These are phyloP conservation scores for Periplaneta americana DNA, from an alignment of 1,140 invertebrate species.

Conservation along the genomic window DNA sequence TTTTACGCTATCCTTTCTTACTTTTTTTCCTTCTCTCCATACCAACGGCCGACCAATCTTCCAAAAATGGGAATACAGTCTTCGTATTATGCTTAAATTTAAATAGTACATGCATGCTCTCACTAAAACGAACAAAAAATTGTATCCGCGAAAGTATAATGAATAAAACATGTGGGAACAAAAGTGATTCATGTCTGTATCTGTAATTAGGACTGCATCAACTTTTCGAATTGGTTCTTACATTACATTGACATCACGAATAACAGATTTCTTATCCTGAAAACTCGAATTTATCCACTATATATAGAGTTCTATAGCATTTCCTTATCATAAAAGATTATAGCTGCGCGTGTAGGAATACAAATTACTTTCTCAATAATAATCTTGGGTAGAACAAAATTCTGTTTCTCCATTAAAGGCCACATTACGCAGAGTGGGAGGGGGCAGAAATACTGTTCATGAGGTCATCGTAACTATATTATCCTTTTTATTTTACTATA, in stretches of 20 bases:
- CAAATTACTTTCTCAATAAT: too few species aligned
- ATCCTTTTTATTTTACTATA: too few species aligned
- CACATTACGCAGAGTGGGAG: too few species aligned
- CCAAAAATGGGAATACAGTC: not conserved
- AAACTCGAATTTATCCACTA: too few species aligned
- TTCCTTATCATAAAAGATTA: not conserved
- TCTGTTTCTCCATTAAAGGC: too few species aligned
- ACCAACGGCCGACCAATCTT: not conserved
- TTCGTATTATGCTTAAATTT: not conserved
- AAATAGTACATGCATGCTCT: not conserved
- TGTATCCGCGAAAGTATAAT: not conserved
- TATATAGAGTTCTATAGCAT: not conserved
- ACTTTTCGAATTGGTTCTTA: too few species aligned
- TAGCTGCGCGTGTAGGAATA: too few species aligned
- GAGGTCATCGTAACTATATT: too few species aligned
- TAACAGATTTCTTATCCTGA: too few species aligned
- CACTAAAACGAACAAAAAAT: not conserved
- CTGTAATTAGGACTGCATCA: not conserved
- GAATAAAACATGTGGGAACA: not conserved
- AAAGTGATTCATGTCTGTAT: not conserved
- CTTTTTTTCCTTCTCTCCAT: not conserved
- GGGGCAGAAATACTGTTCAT: too few species aligned
- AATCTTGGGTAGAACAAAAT: too few species aligned
- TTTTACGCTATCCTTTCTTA: not conserved
- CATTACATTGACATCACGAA: too few species aligned